Conservation (phyloP, 2,797 vertebrate genomes). For the Schizothorax lantsangensis region DNA sequence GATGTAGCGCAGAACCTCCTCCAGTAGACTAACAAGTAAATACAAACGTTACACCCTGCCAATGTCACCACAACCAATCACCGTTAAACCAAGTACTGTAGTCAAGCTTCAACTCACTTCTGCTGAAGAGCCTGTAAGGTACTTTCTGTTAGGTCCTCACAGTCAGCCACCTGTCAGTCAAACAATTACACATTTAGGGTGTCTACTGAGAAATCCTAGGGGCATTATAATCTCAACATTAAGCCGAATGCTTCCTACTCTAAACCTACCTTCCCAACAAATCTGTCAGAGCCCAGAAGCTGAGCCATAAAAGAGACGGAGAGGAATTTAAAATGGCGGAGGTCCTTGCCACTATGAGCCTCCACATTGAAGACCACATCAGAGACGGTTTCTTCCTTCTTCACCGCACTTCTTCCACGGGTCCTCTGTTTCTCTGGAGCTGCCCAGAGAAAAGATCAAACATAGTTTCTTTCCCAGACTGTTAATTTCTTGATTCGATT, state of each 20-base stretch:
- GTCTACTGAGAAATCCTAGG: background rate
- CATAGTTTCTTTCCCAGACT: background rate
- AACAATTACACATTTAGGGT: background rate
- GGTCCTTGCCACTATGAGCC: conserved; percentile 87
- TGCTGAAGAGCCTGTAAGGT: conserved; percentile 85
- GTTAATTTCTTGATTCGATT: background rate
- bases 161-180: conserved; percentile 81
- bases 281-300: conserved; percentile 84
- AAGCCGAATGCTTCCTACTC: background rate
- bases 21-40: conserved; percentile 81
- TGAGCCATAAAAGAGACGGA: conserved; percentile 91
- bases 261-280: conserved; percentile 86
- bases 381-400: conserved; percentile 70
- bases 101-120: conserved; percentile 74
- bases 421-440: conserved; percentile 65
- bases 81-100: background rate
- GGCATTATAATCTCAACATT: background rate
- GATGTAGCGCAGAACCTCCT: conserved; percentile 88
- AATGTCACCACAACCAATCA: background rate
- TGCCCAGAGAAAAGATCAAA: conserved; percentile 35
- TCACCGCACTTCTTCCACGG: background rate
- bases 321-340: conserved; percentile 93
- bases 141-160: conserved; percentile 66
- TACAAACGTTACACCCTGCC: background rate
- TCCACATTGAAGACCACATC: conserved; percentile 86